Percentiles rank a stretch among this genome's conserved stretches.
phyloP scores from a whole-genome alignment of 2,888 invertebrate species.

The Athalia rosae region DNA sequence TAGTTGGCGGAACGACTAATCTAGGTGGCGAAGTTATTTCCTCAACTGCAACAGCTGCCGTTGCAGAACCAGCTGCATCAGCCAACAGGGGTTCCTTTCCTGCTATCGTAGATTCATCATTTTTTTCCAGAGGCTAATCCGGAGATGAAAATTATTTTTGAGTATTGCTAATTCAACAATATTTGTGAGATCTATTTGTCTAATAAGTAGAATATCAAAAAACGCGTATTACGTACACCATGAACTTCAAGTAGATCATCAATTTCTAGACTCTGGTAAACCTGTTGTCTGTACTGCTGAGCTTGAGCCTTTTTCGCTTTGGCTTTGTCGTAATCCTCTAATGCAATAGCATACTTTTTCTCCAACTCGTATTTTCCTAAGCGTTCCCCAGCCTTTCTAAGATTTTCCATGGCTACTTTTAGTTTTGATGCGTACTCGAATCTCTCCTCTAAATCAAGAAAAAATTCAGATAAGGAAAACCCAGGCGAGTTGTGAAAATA shows the following conservation, averaged over 20 bases:
- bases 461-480: conserved; percentile 33
- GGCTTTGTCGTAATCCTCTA: conserved; percentile 95
- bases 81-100: conserved; percentile 61
- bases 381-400: conserved; percentile 91
- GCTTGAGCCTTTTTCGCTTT: conserved; percentile 92
- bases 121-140: conserved; percentile 67
- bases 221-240: conserved; percentile 76
- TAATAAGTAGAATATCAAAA: conserved; percentile 3
- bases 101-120: conserved; percentile 64
- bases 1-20: conserved; percentile 66
- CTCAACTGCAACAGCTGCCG: conserved; percentile 56
- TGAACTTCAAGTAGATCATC: conserved; percentile 86
- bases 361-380: conserved; percentile 93
- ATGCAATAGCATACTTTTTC: conserved; percentile 92
- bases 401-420: conserved; percentile 88
- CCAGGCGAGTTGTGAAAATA: conserved; percentile 2
- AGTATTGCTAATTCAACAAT: neutral
- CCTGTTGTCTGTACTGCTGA: conserved; percentile 86
- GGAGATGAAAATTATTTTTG: neutral
- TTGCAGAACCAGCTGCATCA: conserved; percentile 58
- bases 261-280: conserved; percentile 84
- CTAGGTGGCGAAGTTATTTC: conserved; percentile 66
- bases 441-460: conserved; percentile 80
- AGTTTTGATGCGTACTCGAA: conserved; percentile 95
- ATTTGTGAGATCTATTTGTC: neutral